These are phyloP conservation scores for Halcyon badia DNA, from an alignment of 2,797 vertebrate genomes.

Conservation along the genomic window DNA sequence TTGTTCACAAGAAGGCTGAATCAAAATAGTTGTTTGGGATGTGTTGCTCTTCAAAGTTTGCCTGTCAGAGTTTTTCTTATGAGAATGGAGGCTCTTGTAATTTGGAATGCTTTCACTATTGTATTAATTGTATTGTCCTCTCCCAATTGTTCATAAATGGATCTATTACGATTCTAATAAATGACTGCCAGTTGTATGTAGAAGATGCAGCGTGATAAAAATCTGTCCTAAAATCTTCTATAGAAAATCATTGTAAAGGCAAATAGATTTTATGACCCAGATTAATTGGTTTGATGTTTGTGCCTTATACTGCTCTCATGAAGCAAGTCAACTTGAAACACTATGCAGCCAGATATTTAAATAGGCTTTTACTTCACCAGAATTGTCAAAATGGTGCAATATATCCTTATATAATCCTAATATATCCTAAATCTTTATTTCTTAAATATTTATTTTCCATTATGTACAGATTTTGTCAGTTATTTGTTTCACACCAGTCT, in stretches of 20 bases:
- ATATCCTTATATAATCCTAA: neutral
- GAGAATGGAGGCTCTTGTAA: neutral
- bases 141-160: neutral
- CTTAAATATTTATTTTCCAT: neutral
- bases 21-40: neutral
- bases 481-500: neutral
- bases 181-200: neutral
- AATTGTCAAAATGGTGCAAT: neutral
- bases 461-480: neutral
- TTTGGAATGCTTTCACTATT: neutral
- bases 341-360: neutral
- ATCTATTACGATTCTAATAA: neutral
- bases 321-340: neutral
- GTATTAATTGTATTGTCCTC: neutral
- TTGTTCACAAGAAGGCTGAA: neutral
- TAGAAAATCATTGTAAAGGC: neutral
- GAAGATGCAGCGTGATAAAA: neutral
- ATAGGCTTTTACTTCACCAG: neutral
- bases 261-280: neutral
- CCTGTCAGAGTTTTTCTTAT: neutral
- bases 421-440: neutral
- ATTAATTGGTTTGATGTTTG: neutral
- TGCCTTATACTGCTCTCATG: neutral
- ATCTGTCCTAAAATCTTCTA: neutral
- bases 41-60: neutral